A percentile compares a stretch with the other conserved stretches of the same genome.
Conservation (phyloP, 2,888 invertebrate species). For the Baronia brevicornis region DNA sequence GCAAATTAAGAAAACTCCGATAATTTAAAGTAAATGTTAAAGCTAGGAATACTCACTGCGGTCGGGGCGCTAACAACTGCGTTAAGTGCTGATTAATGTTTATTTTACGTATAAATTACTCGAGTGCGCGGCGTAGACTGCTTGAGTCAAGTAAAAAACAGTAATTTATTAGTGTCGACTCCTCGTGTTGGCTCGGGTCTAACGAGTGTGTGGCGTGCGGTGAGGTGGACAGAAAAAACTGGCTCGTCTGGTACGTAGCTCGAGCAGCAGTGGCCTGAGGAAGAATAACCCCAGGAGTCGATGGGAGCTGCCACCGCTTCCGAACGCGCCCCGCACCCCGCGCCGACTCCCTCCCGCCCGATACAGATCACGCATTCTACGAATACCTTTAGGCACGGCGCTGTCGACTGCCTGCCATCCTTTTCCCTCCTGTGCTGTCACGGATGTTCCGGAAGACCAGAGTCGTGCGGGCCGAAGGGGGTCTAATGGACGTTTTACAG, state of each 20-base stretch:
- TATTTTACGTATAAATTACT: conserved; percentile 72
- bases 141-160: conserved; percentile 71
- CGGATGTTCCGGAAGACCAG: conserved; percentile 49
- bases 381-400: conserved; percentile 69
- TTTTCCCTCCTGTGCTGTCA: conserved; percentile 57
- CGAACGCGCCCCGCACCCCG: conserved; percentile 67
- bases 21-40: conserved; percentile 45
- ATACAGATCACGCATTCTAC: conserved; percentile 76
- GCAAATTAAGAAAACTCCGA: conserved; percentile 46
- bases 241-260: conserved; percentile 73
- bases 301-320: conserved; percentile 75
- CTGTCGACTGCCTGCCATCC: conserved; percentile 60
- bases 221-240: conserved; percentile 79
- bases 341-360: conserved; percentile 55
- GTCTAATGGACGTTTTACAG: conserved; percentile 69
- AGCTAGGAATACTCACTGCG: conserved; percentile 67
- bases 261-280: conserved; percentile 75
- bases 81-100: conserved; percentile 68
- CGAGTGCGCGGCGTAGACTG: conserved; percentile 74
- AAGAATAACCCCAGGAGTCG: conserved; percentile 77
- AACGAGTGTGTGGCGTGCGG: conserved; percentile 77
- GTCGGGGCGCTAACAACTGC: conserved; percentile 62
- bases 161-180: conserved; percentile 78
- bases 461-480: conserved; percentile 58
- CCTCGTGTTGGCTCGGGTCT: conserved; percentile 79